Base-by-base conservation (phyloP, 2,888 invertebrate species). In the Andrena haemorrhoa region DNA sequence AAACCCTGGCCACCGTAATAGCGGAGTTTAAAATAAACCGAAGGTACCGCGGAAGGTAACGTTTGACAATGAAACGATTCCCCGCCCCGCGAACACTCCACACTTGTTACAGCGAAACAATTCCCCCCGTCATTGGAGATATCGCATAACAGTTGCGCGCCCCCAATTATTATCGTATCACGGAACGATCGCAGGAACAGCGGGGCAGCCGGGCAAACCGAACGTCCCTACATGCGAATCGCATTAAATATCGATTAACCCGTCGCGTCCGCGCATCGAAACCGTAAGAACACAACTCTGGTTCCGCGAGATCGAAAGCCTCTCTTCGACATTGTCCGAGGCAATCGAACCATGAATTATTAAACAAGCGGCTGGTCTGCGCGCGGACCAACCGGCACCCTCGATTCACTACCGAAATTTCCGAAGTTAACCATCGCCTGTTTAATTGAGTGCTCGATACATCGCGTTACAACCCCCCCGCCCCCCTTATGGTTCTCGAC, bases 211-310 rank as follows among this genome's bases (percentile, higher is more conserved):
- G 23, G 31, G 8, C 70, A 65, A 78, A 33, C n/a, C 60, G 26
- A 33, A 56, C 31, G 65, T 41, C 41, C 79, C 33, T 71, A 47
- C 79, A 66, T 66, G 79, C 71, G 71, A 78, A 79, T 79, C 33
- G 70, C 65, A 79, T 79, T 78, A 78, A 71, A 78, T 61, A 60
- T 71, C 79, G 70, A 79, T 79, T 79, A 79, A 31, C n/a, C n/a
- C 12, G 12, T 7, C 10, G 49, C 58, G 58, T 51, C 26, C 49
- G 35, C 51, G 20, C 23, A 33, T 65, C 23, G 26, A 51, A 33
- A 10, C 35, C 35, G 35, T 70, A 79, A 77, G 78, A 79, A 77
- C 64, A 33, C 41, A 51, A 12, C 56, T 29, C 51, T 49, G 29
- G 41, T 41, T 10, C 35, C 26, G 23, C n/a, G 65, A 35, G 31